These are phyloP conservation scores for Ameiurus melas DNA, from an alignment of 2,113 vertebrate genomes.

Conservation along the genomic window DNA sequence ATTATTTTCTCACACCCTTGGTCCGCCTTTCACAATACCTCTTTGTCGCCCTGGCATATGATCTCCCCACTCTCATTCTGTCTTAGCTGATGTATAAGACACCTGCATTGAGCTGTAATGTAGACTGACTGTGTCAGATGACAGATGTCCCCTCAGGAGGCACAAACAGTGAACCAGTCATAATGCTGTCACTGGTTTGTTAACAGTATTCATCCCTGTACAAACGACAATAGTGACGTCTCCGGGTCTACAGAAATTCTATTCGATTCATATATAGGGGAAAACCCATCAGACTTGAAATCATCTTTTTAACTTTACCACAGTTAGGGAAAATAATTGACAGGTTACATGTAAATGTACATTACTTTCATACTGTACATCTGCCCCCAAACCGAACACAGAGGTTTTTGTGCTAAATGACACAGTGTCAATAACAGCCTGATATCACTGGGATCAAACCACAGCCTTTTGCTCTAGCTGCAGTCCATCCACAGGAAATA, in stretches of 20 bases:
- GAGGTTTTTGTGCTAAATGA: not conserved
- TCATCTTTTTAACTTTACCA: not conserved
- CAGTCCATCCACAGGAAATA: not conserved
- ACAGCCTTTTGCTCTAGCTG: not conserved
- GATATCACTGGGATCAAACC: not conserved
- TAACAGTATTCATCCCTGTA: not conserved
- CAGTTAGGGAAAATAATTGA: not conserved
- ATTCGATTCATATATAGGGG: too few species aligned
- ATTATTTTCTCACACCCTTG: not conserved
- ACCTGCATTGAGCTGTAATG: constrained; percentile 37
- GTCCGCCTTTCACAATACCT: not conserved
- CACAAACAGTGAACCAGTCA: constrained; percentile 35
- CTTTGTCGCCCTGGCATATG: not conserved
- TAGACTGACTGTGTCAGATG: constrained; percentile 23
- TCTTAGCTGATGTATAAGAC: not conserved
- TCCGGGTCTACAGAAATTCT: not conserved
- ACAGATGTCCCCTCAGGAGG: constrained; percentile 12
- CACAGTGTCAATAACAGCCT: not conserved
- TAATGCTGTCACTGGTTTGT: constrained; percentile 21
- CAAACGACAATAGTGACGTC: not conserved
- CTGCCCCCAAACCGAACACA: not conserved
- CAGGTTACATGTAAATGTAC: not conserved
- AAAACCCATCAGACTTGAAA: not conserved
- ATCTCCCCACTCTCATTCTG: not conserved
- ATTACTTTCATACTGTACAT: not conserved